Percentiles rank a stretch among this genome's conserved stretches.
phyloP scores from a whole-genome alignment of 1,140 invertebrate species.

The Conus betulinus region DNA sequence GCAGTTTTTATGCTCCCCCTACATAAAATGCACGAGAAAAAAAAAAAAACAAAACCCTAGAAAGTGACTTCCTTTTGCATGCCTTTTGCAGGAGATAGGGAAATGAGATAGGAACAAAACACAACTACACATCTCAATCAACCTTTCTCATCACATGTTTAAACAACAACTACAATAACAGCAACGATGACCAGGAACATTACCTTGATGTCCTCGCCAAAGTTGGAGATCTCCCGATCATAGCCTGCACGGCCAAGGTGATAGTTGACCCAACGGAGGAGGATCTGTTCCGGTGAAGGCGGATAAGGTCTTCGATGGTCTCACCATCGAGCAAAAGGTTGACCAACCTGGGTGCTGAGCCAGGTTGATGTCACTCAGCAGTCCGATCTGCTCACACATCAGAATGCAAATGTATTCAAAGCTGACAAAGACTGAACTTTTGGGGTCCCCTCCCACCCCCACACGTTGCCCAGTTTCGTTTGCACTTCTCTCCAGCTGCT shows the following conservation, averaged over 20 bases:
- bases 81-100: too few species aligned
- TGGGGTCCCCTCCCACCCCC: too few species aligned
- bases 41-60: too few species aligned
- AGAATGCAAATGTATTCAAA: background rate
- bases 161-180: too few species aligned
- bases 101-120: too few species aligned
- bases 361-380: slow-evolving; percentile 98
- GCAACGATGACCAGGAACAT: too few species aligned
- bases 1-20: too few species aligned
- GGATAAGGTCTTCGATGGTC: slow-evolving; percentile 95
- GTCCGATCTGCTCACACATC: slow-evolving; percentile 83
- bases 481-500: too few species aligned
- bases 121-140: too few species aligned
- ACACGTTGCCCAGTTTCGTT: background rate
- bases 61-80: too few species aligned
- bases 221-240: slow-evolving; percentile 88
- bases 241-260: slow-evolving; percentile 85
- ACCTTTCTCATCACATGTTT: too few species aligned
- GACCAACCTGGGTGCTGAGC: slow-evolving; percentile 96
- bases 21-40: too few species aligned
- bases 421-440: background rate
- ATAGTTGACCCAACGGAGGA: slow-evolving; percentile 99
- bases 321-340: slow-evolving; percentile 91
- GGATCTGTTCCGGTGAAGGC: slow-evolving; percentile 97
- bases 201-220: slow-evolving; percentile 90